Evolutionary conservation across 2,888 invertebrate species (phyloP), one percentile per base, ranked within the genome.

Genomic region (Drosophila mimetica): DNA sequence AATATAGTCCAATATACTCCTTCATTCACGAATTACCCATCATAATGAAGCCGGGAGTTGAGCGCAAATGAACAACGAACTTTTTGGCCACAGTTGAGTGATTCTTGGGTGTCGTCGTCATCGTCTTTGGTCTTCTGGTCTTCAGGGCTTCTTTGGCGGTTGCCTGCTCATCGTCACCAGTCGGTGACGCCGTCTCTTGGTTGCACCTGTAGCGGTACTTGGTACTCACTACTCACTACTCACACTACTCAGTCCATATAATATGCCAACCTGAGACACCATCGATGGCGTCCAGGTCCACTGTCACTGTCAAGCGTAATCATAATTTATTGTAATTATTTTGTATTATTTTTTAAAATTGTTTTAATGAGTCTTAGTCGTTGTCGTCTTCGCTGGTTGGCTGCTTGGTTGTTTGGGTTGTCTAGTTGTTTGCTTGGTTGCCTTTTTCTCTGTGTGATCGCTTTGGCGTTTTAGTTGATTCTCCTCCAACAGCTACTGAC

Each of bases 281-380:
- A 66, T 53, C 53, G 42, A 53, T 53, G 53, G 53, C 7, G 51
- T 52, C 28, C 30, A 14, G 41, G 57, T 50, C 75, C 86, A 79
- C 79, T 84, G 84, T 79, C 88, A 87, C 88, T 86, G 85, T 81
- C 87, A 86, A 79, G 83, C 88, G 87, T 88, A 88, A 88, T 88
- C 87, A 88, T 88, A 88, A 88, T 88, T 88, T 88, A 86, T 88
- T 88, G 87, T 86, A 88, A 88, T 88, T 88, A 88, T 88, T 88
- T 85, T 85, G 86, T 88, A 88, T 88, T 88, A 88, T 88, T 88
- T 88, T 85, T 86, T 77, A 84, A 88, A 86, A 86, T 86, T 86
- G 85, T 87, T 86, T 86, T 86, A 86, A 86, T 86, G 85, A 86
- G 87, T 82, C 86, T 75, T 64, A 63, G 54, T 50, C 47, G 51